Conservation (phyloP, 2,888 invertebrate species). For the Melinaea menophilus region DNA sequence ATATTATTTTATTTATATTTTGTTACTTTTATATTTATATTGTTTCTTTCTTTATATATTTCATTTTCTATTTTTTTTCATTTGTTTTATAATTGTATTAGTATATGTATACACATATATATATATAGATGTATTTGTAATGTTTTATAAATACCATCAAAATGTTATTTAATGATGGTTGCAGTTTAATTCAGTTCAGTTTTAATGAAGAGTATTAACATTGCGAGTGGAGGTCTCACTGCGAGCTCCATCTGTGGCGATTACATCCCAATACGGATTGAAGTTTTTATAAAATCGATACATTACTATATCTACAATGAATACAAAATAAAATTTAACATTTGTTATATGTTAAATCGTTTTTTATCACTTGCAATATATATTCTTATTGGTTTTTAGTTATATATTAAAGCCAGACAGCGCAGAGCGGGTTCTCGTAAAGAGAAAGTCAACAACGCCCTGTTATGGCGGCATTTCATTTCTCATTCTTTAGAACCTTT, state of each 20-base stretch:
- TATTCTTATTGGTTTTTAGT: conserved; percentile 2
- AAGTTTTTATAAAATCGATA: conserved; percentile 25
- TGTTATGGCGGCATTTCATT: conserved; percentile 69
- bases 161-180: conserved; percentile 6
- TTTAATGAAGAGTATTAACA: conserved; percentile 60
- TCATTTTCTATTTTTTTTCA: no score
- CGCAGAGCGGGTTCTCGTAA: conserved; percentile 43
- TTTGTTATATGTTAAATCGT: background rate
- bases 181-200: conserved; percentile 43
- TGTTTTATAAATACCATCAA: background rate
- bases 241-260: conserved; percentile 50
- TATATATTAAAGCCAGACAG: conserved; percentile 28
- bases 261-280: conserved; percentile 53
- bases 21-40: no score
- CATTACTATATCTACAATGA: background rate
- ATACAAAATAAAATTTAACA: background rate
- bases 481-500: conserved; percentile 65
- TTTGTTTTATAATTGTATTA: no score
- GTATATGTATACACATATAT: no score
- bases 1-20: no score
- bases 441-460: conserved; percentile 70
- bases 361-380: background rate
- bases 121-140: no score
- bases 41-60: no score
- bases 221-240: conserved; percentile 42